Evolutionary conservation across 2,113 vertebrate genomes (phyloP).

Genomic region (Octodon degus): DNA sequence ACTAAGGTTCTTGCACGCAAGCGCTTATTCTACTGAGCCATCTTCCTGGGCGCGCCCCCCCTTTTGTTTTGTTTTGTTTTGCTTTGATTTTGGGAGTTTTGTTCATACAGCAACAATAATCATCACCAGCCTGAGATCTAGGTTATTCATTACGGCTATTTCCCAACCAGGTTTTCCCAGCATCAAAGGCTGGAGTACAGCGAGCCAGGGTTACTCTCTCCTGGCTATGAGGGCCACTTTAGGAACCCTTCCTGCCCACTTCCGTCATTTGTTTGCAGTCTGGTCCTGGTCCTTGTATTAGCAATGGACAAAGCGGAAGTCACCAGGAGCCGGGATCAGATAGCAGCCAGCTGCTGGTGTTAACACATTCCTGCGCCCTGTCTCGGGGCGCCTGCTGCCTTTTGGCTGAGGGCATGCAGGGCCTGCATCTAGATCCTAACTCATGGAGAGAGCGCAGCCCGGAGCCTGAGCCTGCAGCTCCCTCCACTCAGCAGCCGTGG

Average conservation of each 20-base stretch:
- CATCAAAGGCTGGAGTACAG: background rate
- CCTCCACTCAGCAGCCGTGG: background rate
- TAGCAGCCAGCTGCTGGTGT: conserved; percentile 70
- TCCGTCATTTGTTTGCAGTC: conserved; percentile 64
- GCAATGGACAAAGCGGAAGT: conserved; percentile 75
- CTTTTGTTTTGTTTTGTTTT: no score
- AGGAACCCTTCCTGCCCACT: conserved; percentile 43
- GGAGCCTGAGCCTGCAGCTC: background rate
- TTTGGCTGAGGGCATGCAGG: background rate
- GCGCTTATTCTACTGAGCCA: no score
- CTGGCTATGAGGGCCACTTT: background rate
- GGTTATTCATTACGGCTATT: background rate
- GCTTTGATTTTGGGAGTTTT: background rate
- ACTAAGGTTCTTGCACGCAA: no score
- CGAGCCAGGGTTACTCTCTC: background rate
- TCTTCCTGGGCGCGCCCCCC: no score
- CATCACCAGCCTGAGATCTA: background rate
- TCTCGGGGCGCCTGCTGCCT: conserved; percentile 25
- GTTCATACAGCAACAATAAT: background rate
- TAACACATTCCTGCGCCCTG: conserved; percentile 65
- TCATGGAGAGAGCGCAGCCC: background rate
- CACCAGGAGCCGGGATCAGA: conserved; percentile 63
- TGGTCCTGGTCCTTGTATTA: conserved; percentile 49
- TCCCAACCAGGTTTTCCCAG: conserved; percentile 22
- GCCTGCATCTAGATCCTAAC: background rate